Evolutionary conservation across 2,113 vertebrate genomes (phyloP), one percentile per base, ranked within the genome.

Genomic region (Electrona antarctica): DNA sequence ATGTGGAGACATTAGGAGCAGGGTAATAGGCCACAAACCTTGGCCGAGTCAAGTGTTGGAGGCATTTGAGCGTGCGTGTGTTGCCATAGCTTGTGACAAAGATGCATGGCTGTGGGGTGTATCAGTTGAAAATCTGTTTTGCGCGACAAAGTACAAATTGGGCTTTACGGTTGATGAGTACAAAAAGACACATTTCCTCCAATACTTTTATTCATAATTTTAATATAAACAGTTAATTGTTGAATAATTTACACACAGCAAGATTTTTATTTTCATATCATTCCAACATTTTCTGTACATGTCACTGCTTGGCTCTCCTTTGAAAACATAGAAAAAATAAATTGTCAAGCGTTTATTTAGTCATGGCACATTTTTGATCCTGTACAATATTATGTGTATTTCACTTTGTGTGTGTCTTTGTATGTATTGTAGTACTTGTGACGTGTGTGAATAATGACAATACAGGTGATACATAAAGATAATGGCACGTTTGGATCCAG

Each of bases 141-240:
- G 51, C 10, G 9, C 51, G n/a, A 52, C 51, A 10, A 52, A 1
- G n/a, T 13, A 41, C 33, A 41, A 41, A 41, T 41, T 41, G 5
- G 33, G 33, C 33, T 41, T 41, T 41, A 64, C 0, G 55, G 48
- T 80, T 29, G 80, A 86, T 29, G 80, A 86, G 58, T 64, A 67
- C 9, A 64, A 74, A 13, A 55, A 72, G 55, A 83, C 56, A 47
- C 45, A 45, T 85, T 84, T 90, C 94, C 87, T 92, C 85, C 89
- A 94, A 94, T 95, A 92, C 93, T 90, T 97, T 95, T 95, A 97
- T 97, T 98, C 93, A 93, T 93, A 94, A 94, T 95, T 97, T 96
- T 95, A 93, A 95, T 97, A 98, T 95, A 96, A 98, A 98, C 96
- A 97, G 92, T 94, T 96, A 94, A 96, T 97, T 95, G 93, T 94